A percentile compares a stretch with the other conserved stretches of the same genome.
Conservation (phyloP, 35 echinoderm and acorn worm genomes). For the Ophioderma brevispina region DNA sequence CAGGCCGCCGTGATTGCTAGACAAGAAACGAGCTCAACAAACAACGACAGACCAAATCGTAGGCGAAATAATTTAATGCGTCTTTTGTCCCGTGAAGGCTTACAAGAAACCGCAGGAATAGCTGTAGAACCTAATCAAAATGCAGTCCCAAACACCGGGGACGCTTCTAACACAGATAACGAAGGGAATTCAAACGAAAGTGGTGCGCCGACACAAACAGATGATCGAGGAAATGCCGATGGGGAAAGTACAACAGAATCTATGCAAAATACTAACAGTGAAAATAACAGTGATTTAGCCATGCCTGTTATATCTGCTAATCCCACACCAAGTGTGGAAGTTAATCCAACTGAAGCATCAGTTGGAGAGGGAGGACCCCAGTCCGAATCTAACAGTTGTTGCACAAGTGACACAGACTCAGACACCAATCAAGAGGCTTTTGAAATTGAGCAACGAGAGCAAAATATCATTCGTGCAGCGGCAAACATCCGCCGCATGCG, state of each 20-base stretch:
- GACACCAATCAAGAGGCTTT: slow-evolving; percentile 85
- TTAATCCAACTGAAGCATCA: not conserved
- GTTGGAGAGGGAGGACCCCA: not conserved
- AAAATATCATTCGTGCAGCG: slow-evolving; percentile 80
- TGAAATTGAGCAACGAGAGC: slow-evolving; percentile 52
- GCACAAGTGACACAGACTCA: slow-evolving; percentile 89
- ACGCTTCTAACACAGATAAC: not conserved
- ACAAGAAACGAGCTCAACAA: not conserved
- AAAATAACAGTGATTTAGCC: not conserved
- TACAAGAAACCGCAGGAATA: not conserved
- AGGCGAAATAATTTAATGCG: slow-evolving; percentile 32
- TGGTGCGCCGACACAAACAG: not conserved
- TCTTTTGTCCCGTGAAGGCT: slow-evolving; percentile 39
- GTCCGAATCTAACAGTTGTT: slow-evolving; percentile 49
- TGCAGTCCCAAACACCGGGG: not conserved
- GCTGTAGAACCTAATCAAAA: not conserved
- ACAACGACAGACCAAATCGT: not conserved
- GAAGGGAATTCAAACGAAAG: not conserved
- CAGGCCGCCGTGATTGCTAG: slow-evolving; percentile 56
- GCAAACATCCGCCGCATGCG: slow-evolving; percentile 86
- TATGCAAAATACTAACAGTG: not conserved
- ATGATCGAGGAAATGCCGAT: slow-evolving; percentile 6
- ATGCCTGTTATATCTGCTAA: not conserved
- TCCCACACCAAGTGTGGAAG: not conserved
- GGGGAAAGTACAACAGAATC: not conserved